Percentiles rank a stretch among this genome's conserved stretches.
These are phyloP conservation scores for Ecdyonurus torrentis DNA, from an alignment of 2,888 invertebrate genomes.

Conservation along the genomic window DNA sequence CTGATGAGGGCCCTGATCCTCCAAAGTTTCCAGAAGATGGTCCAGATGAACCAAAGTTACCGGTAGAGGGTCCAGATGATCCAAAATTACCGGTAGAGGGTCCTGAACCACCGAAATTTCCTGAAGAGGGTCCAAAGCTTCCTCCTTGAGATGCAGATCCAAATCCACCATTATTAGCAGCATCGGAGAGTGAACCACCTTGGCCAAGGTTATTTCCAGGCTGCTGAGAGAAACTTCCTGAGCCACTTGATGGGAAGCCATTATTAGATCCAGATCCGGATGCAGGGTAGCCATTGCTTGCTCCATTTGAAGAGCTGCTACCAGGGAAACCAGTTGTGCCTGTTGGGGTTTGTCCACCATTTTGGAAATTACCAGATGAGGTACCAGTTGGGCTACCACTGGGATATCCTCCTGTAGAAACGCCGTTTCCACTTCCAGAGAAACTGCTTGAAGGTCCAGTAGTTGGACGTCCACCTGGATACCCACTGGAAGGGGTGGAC, in stretches of 20 bases:
- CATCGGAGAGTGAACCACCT: neutral
- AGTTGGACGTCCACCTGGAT: neutral
- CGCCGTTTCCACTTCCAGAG: too few relatives aligned
- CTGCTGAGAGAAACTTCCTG: neutral
- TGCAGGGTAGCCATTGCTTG: neutral
- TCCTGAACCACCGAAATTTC: neutral
- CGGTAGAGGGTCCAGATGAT: neutral
- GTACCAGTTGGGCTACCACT: too few relatives aligned
- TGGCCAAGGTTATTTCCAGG: neutral
- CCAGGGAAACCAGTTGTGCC: too few relatives aligned
- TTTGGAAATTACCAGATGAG: too few relatives aligned
- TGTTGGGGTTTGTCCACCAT: too few relatives aligned
- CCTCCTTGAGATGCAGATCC: neutral
- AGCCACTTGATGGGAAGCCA: neutral
- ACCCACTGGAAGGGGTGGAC: neutral
- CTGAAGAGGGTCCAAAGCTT: neutral
- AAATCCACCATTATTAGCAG: neutral
- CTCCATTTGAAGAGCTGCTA: neutral
- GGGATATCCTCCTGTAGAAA: neutral
- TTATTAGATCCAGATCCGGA: neutral
- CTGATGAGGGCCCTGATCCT: neutral
- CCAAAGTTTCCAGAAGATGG: neutral
- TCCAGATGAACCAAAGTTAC: neutral
- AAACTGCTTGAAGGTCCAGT: neutral
- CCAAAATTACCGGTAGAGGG: neutral